Conservation (phyloP, 1,140 invertebrate species). For the Eubasilissa regina region DNA sequence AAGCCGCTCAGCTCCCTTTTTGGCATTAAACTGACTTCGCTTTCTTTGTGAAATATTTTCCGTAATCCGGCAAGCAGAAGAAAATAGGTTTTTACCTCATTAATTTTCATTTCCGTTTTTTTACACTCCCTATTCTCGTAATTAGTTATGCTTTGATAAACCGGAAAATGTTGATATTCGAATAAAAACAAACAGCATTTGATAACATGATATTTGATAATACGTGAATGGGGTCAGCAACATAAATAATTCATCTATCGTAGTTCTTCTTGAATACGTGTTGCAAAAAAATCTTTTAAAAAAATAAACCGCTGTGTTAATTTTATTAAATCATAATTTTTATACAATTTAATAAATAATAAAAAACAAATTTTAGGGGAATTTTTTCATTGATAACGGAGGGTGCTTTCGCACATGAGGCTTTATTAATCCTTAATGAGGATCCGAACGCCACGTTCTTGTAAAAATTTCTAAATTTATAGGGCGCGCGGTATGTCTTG, state of each 20-base stretch:
- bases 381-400: too few relatives aligned
- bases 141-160: slow-evolving; percentile 52
- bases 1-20: slow-evolving; percentile 53
- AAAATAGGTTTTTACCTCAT: slow-evolving; percentile 61
- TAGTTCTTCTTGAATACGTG: too few relatives aligned
- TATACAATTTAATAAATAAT: too few relatives aligned
- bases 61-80: slow-evolving; percentile 56
- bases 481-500: slow-evolving; percentile 42
- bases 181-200: slow-evolving; percentile 39
- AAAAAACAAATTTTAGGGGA: too few relatives aligned
- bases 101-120: slow-evolving; percentile 60
- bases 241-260: too few relatives aligned
- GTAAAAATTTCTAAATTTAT: slow-evolving; percentile 45
- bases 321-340: too few relatives aligned
- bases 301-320: too few relatives aligned
- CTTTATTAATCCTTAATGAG: slow-evolving; percentile 35
- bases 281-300: too few relatives aligned
- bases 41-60: slow-evolving; percentile 58
- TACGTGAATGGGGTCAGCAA: too few relatives aligned
- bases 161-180: background rate
- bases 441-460: slow-evolving; percentile 18
- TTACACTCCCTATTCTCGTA: slow-evolving; percentile 50
- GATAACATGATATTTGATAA: background rate
- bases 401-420: background rate
- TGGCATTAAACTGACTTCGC: slow-evolving; percentile 57